Evolutionary conservation across 2,797 vertebrate species (phyloP), one percentile per base, ranked within the genome.

Genomic region (Ctenopoma multispine): DNA sequence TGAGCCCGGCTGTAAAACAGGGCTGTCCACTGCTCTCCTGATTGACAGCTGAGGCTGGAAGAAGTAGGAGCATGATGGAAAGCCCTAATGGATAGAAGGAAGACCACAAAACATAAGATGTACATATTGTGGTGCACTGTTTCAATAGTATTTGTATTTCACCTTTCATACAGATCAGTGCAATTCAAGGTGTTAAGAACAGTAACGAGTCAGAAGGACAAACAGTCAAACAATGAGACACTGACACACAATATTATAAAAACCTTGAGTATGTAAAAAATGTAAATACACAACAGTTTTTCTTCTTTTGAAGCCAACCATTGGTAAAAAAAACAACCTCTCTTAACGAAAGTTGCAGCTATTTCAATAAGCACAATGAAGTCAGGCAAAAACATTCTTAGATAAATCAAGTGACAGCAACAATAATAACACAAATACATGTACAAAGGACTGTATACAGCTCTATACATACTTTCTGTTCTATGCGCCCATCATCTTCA

Each of bases 1-100:
- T 15, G 86, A 78, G 21, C 87, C 88, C 0, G 92, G 92, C 78
- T 96, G 93, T 79, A 99, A 88, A 57, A 96, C 73, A 1, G 96
- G 94, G 20, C 94, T 92, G 72, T 97, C 94, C 3, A 94, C 86
- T 0, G 93, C 92, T 74, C 96, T 94, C 73, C 94, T 93, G 14
- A 97, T 90, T 83, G 96, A 96, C 75, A 99, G 92, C 82, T 97
- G 97, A 15, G 97, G 95, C 90, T 99, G 96, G 92, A 99, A 97
- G 80, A 94, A 75, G 87, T 96, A 99, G 34, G 93, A 92, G 87
- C 97, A 99, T 40, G 93, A 94, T 0, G 94, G 94, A 85, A 99
- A 95, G 6, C 96, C 98, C 97, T 99, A 31, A 74, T 0, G 75
- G 40, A 69, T 0, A 63, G 66, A 59, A 61, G 13, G 60, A 7